Base-by-base conservation (phyloP, 1,140 invertebrate genomes). In the Zaprionus capensis region DNA sequence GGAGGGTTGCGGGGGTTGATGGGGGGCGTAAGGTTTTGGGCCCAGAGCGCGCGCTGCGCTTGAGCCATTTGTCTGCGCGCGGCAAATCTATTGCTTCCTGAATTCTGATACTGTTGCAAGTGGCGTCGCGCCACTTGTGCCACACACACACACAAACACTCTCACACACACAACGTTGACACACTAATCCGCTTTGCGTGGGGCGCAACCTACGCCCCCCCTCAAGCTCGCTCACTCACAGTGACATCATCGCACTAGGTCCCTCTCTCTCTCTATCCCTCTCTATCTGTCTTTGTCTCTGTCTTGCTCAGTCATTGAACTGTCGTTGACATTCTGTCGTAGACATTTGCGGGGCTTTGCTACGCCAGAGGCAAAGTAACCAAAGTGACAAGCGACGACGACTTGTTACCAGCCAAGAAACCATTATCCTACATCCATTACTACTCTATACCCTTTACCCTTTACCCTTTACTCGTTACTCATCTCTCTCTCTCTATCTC, bases 41-140 rank as follows among this genome's bases (percentile, higher is more conserved):
- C n/a, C 14, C 14, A n/a, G 6, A 15, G 4, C 14, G n/a, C 15
- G 4, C 14, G 31, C 24, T 61, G 14, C 7, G 24, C 20, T 56
- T 66, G 53, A 68, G 66, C 67, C 41, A 53, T 31, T 59, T 63
- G 75, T 59, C 44, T 80, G 81, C 58, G 82, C 76, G 82, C 76
- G 78, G 81, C 75, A 88, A 88, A 88, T 88, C 78, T 91, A 85
- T 91, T 91, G 82, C 88, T 91, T 91, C 87, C 87, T 91, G 87
- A 81, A 91, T 78, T 91, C 76, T 78, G 82, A 87, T 86, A 91
- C 76, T 63, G 68, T 72, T 69, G 61, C 80, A 56, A 71, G 65
- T 68, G 56, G 24, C 67, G 57, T 77, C 61, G 64, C 31, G 66
- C 51, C 78, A 64, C 51, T 66, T 65, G 67, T 66, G 46, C 55